Base-by-base conservation (phyloP, 1,140 invertebrate genomes). In the Bombus pascuorum region DNA sequence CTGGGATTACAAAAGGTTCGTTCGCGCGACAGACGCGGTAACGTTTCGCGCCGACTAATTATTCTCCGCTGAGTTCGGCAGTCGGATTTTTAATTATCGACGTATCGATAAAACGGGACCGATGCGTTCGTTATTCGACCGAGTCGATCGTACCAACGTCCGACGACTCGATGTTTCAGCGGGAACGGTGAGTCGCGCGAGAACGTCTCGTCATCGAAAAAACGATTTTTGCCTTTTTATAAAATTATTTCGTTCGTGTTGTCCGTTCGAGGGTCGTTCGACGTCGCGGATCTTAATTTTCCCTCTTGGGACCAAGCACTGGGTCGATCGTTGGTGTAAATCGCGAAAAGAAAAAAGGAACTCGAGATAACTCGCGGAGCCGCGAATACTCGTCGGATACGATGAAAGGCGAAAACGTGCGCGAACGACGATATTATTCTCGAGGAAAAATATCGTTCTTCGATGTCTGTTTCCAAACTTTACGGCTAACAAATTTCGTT, bases 1-100 rank as follows among this genome's bases (percentile, higher is more conserved):
- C 32, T 32, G 15, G 62, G 74, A 86, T 86, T 83, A 90, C 87
- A 79, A 80, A 91, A 87, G 86, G 66, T 70, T 72, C n/a, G 62
- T n/a, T 66, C 81, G 83, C 53, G 70, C 75, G 77, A 89, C 85
- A 85, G 65, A 70, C 86, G 68, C 66, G 86, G 37, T n/a, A 12
- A 57, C 75, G 34, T 44, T 77, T 86, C 65, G 66, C 53, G 18
- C 34, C 39, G 65, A 28, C 47, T 79, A 90, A 90, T 85, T 79
- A 90, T 79, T 71, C 53, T 44, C 59, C 42, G 22, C 62, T 15
- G 37, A 25, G 47, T 62, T 53, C 57, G 32, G 44, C 70, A 44
- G 68, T 57, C 10, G 13, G 25, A 72, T 85, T 81, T 81, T 85
- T 88, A 66, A 85, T 84, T 76, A 88, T 84, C 78, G 66, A 65